These are phyloP conservation scores for Zaprionus camerounensis DNA, from an alignment of 1,140 invertebrate genomes.

Conservation along the genomic window DNA sequence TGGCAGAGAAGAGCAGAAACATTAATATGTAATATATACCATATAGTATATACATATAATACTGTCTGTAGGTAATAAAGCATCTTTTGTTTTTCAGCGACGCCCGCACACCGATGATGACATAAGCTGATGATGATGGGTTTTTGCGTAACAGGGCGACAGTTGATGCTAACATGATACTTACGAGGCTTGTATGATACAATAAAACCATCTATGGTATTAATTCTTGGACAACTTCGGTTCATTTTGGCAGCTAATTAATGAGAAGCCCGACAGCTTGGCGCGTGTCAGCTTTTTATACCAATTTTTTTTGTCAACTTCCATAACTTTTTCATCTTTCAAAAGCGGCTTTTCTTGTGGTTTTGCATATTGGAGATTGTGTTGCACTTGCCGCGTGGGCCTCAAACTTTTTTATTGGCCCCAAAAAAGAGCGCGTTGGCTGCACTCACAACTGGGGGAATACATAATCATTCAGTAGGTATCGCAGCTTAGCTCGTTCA, in stretches of 20 bases:
- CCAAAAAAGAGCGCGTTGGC: constrained; percentile 56
- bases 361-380: constrained; percentile 23
- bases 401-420: constrained; percentile 23
- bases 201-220: constrained; percentile 6
- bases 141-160: constrained; percentile 30
- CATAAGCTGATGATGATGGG: not conserved
- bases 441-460: constrained; percentile 28
- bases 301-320: constrained; percentile 28
- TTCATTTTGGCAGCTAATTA: constrained; percentile 55
- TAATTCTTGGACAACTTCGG: constrained; percentile 41
- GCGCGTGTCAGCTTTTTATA: constrained; percentile 55
- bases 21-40: constrained; percentile 29
- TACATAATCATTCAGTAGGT: constrained; percentile 57
- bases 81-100: constrained; percentile 41
- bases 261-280: constrained; percentile 59
- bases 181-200: constrained; percentile 16
- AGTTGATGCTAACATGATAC: constrained; percentile 32
- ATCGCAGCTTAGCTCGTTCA: constrained; percentile 27
- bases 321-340: constrained; percentile 4
- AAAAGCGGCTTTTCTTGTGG: constrained; percentile 12
- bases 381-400: constrained; percentile 56
- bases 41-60: constrained; percentile 10
- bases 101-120: constrained; percentile 3
- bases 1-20: constrained; percentile 17
- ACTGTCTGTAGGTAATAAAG: constrained; percentile 38